phyloP scores from a whole-genome alignment of 2,888 invertebrate species.

The Tromatobia lineatoria region DNA sequence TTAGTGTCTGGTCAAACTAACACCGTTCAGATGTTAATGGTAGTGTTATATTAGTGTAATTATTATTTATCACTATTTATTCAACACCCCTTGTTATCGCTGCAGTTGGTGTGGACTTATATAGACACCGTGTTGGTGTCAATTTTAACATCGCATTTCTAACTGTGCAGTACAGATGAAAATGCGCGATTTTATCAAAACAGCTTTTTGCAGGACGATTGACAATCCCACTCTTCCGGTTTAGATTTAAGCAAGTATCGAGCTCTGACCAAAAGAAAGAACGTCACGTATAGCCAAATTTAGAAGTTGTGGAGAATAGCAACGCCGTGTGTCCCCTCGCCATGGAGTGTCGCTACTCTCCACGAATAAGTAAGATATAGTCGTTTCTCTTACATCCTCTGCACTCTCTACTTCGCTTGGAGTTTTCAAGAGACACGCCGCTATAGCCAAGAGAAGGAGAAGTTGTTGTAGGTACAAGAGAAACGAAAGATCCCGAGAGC shows the following conservation, averaged over 20 bases:
- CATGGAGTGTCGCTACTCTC: background rate
- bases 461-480: slow-evolving; percentile 10
- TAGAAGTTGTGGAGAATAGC: slow-evolving; percentile 25
- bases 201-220: too few relatives aligned
- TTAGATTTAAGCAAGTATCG: background rate
- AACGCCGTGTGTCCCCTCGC: background rate
- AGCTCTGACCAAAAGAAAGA: background rate
- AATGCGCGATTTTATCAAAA: too few relatives aligned
- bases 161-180: too few relatives aligned
- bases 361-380: slow-evolving; percentile 2
- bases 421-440: slow-evolving; percentile 25
- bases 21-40: too few relatives aligned
- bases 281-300: slow-evolving; percentile 10
- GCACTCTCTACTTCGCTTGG: background rate
- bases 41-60: too few relatives aligned
- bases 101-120: too few relatives aligned
- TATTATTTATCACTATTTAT: too few relatives aligned
- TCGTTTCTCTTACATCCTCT: background rate
- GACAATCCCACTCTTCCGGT: background rate
- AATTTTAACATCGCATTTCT: too few relatives aligned
- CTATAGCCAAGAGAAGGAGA: background rate
- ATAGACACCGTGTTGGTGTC: too few relatives aligned
- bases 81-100: too few relatives aligned
- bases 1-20: too few relatives aligned
- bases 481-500: slow-evolving; percentile 8